Evolutionary conservation across 1,140 invertebrate genomes (phyloP).

Genomic region (Ips typographus): DNA sequence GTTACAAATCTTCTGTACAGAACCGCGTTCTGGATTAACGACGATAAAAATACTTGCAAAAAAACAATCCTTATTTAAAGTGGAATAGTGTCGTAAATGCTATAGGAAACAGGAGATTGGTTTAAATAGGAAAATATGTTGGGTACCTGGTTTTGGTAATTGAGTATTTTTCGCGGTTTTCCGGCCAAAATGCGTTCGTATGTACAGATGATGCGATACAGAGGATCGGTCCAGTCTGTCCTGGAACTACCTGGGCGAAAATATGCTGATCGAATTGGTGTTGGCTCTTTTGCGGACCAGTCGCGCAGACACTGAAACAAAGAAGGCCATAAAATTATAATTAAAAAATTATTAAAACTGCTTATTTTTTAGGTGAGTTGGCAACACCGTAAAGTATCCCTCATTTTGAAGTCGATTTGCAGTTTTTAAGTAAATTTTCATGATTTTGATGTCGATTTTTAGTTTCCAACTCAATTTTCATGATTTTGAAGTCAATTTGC

Average conservation of each 20-base stretch:
- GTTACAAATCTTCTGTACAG: too few relatives aligned
- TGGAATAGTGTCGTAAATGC: not conserved
- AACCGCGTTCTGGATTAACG: too few relatives aligned
- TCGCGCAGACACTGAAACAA: conserved; percentile 68
- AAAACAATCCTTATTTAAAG: too few relatives aligned
- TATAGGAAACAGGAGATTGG: not conserved
- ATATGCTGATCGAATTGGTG: conserved; percentile 71
- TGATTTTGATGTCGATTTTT: too few relatives aligned
- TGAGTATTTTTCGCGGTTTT: not conserved
- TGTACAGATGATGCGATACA: not conserved
- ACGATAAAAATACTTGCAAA: too few relatives aligned
- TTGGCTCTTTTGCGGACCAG: conserved; percentile 70
- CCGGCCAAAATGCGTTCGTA: not conserved
- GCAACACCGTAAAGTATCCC: too few relatives aligned
- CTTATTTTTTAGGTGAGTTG: not conserved
- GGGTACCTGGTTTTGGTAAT: conserved; percentile 2
- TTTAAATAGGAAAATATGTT: not conserved
- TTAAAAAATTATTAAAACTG: not conserved
- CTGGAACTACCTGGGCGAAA: conserved; percentile 62
- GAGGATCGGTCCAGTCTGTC: not conserved
- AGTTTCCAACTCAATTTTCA: too few relatives aligned
- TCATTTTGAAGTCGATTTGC: too few relatives aligned
- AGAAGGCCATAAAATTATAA: conserved; percentile 21
- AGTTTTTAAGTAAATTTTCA: too few relatives aligned
- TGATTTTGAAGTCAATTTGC: too few relatives aligned